Conservation (phyloP, 2,888 invertebrate genomes). For the Stegana nigrithorax region DNA sequence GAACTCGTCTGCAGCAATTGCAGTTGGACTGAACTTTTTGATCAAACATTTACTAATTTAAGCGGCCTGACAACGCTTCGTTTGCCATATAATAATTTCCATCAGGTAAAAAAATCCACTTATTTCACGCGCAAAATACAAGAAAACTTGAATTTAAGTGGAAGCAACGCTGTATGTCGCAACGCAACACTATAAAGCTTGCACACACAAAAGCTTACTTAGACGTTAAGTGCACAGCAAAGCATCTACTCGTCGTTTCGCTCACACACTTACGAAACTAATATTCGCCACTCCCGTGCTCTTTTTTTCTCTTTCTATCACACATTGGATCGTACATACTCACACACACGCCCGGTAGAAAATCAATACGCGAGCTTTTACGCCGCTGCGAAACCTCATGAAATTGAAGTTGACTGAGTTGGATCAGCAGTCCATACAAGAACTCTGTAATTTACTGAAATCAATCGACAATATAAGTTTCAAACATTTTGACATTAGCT, state of each 20-base stretch:
- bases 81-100: constrained; percentile 64
- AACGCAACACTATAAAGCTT: background rate
- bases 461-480: constrained; percentile 67
- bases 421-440: constrained; percentile 54
- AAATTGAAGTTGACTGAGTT: constrained; percentile 65
- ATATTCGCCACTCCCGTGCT: no score
- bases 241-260: no score
- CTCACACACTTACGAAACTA: no score
- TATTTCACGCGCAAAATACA: no score
- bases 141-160: no score
- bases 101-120: no score
- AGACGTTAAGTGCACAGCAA: constrained; percentile 19
- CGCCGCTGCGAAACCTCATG: constrained; percentile 62
- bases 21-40: constrained; percentile 62
- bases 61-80: constrained; percentile 61
- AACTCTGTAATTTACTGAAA: constrained; percentile 63
- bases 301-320: constrained; percentile 8
- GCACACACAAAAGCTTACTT: constrained; percentile 31
- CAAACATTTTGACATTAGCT: constrained; percentile 65
- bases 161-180: background rate
- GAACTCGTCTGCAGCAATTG: constrained; percentile 66
- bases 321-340: constrained; percentile 13
- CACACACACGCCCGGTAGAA: constrained; percentile 54
- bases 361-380: constrained; percentile 67
- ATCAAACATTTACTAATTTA: constrained; percentile 64